Evolutionary conservation across 2,888 invertebrate species (phyloP).

Genomic region (Clusia tigrina): DNA sequence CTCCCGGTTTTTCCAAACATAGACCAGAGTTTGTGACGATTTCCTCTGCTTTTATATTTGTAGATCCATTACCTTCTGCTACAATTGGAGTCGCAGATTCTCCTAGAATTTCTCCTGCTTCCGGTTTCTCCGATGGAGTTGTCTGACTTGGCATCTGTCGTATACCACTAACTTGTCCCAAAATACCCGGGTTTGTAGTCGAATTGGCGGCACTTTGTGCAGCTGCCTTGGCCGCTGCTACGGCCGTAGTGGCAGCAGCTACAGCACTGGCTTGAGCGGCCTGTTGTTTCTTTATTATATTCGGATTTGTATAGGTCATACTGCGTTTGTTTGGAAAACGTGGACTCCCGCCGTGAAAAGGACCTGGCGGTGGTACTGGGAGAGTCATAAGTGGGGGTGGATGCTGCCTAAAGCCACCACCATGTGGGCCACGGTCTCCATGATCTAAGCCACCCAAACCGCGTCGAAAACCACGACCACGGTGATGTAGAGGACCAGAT

Average conservation of each 20-base stretch:
- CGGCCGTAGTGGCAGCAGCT: constrained; percentile 58
- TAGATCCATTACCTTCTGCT: constrained; percentile 10
- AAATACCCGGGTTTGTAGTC: constrained; percentile 55
- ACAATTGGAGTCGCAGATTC: constrained; percentile 1
- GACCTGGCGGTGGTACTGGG: constrained; percentile 54
- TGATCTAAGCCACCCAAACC: constrained; percentile 38
- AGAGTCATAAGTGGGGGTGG: constrained; percentile 59
- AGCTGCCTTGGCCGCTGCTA: constrained; percentile 58
- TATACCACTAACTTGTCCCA: constrained; percentile 44
- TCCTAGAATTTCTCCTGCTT: background rate
- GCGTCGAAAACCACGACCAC: constrained; percentile 45
- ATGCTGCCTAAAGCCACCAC: constrained; percentile 52
- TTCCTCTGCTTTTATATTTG: constrained; percentile 33
- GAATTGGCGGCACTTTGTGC: constrained; percentile 57
- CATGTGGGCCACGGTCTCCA: constrained; percentile 47
- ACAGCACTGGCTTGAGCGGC: constrained; percentile 42
- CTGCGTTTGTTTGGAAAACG: constrained; percentile 59
- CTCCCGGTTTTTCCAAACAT: constrained; percentile 50
- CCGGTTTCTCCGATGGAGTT: background rate
- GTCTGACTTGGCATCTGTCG: background rate
- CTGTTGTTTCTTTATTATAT: constrained; percentile 54
- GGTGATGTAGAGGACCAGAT: constrained; percentile 51
- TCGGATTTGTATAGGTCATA: constrained; percentile 58
- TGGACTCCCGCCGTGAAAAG: constrained; percentile 42
- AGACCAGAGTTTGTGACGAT: no score